These are phyloP conservation scores for Chironomus tepperi DNA, from an alignment of 1,140 invertebrate genomes.

Conservation along the genomic window DNA sequence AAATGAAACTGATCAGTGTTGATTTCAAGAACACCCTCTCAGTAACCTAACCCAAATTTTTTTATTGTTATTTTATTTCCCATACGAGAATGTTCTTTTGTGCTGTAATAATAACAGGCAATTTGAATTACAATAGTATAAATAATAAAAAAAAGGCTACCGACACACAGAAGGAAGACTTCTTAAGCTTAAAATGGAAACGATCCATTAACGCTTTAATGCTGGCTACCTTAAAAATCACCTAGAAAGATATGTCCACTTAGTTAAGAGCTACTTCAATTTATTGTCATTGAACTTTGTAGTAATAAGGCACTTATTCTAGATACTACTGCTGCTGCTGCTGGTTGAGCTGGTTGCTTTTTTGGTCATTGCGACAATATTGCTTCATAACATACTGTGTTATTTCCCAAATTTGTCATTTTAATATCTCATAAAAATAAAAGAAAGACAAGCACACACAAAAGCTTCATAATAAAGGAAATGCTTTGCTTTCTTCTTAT, in stretches of 20 bases:
- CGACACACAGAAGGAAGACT: background rate
- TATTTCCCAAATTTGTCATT: background rate
- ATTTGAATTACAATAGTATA: too few species aligned
- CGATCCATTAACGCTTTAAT: background rate
- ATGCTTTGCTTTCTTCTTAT: too few species aligned
- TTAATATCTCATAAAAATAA: too few species aligned
- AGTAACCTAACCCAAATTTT: background rate
- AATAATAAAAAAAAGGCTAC: background rate
- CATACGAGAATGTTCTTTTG: background rate
- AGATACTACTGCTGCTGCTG: too few species aligned
- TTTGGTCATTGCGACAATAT: too few species aligned
- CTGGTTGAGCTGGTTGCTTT: background rate
- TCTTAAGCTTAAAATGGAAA: background rate
- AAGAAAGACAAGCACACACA: too few species aligned
- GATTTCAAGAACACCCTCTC: background rate
- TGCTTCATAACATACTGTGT: background rate
- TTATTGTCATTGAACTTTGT: constrained; percentile 16
- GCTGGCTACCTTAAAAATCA: background rate
- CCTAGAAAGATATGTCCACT: background rate
- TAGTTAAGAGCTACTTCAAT: constrained; percentile 2
- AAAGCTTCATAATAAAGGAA: too few species aligned
- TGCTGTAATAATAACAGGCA: background rate
- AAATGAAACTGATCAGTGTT: background rate
- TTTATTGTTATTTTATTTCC: background rate
- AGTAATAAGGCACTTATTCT: background rate